Percentiles rank a stretch among this genome's conserved stretches.
Conservation (phyloP, 2,113 vertebrate genomes). For the Calidris pygmaea region DNA sequence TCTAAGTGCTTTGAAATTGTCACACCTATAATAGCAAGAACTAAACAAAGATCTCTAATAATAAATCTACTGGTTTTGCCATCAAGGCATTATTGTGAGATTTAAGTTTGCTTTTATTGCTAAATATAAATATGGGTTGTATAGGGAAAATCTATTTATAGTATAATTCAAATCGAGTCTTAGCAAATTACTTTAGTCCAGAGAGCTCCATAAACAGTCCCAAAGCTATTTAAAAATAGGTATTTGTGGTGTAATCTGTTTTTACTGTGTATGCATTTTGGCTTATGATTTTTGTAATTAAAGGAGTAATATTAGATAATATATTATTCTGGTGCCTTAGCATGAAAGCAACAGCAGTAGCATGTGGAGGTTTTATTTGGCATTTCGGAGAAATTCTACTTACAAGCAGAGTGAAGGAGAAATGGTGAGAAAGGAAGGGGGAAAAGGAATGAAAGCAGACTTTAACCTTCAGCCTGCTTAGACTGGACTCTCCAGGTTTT, state of each 20-base stretch:
- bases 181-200: constrained; percentile 57
- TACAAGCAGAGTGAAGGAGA: not conserved
- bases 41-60: constrained; percentile 45
- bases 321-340: constrained; percentile 17
- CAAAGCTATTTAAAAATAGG: constrained; percentile 48
- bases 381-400: not conserved
- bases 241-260: constrained; percentile 63
- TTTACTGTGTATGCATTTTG: constrained; percentile 53
- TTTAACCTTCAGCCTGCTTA: not conserved
- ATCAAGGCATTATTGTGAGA: constrained; percentile 38
- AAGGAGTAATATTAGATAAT: constrained; percentile 58
- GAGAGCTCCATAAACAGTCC: constrained; percentile 48
- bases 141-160: constrained; percentile 59
- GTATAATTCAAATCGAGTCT: constrained; percentile 49
- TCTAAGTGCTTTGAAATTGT: constrained; percentile 45
- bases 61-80: constrained; percentile 55
- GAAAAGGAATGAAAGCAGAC: not conserved
- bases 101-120: constrained; percentile 67
- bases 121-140: constrained; percentile 62
- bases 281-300: constrained; percentile 71
- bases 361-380: not conserved
- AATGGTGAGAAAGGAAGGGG: not conserved
- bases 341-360: not conserved
- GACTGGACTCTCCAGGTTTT: not conserved
- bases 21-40: constrained; percentile 42